Base-by-base conservation (phyloP, 2,797 vertebrate genomes). In the Heteromormyrus szaboi region DNA sequence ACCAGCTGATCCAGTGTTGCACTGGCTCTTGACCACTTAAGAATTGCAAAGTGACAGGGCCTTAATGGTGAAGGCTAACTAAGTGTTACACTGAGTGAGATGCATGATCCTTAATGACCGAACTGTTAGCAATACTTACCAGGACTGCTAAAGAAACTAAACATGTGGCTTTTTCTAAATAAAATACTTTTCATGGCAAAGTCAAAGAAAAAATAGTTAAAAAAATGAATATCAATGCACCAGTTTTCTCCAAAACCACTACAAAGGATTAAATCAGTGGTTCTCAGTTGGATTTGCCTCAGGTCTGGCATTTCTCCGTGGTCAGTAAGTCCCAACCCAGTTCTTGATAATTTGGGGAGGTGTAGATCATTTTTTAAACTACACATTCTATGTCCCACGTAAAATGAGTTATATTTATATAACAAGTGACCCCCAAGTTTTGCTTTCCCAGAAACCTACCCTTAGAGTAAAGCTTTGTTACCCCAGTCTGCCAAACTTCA, bases 1-100 rank as follows among this genome's bases (percentile, higher is more conserved):
- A 88, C 54, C 88, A 85, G 79, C 88, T 85, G 79, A 62, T 48
- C 8, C 41, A 83, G 14, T 65, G 79, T 25, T 50, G 54, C 19
- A 7, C 19, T 33, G 19, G 22, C 53, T 44, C 76, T 62, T 88
- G 81, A 88, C 6, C 81, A 11, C 17, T 59, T 37, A 11, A 29
- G 48, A 44, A 25, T 62, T 88, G 29, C 79, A 44, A 3, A 19
- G 14, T 84, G 44, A 33, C 54, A 65, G 12, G 25, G 5, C 14
- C n/a, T 22, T 48, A 48, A 84, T 48, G 22, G 46, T 25, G 44
- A 81, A 81, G 37, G n/a, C 41, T 48, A 81, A 81, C 65, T 56
- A 53, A 51, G 46, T 88, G 25, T 3, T 44, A 29, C 62, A 56
- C 72, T 59, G 19, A 25, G 51, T 88, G 50, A 88, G 41, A 84